phyloP scores from a whole-genome alignment of 2,113 vertebrate genomes.

The Etheostoma spectabile region DNA sequence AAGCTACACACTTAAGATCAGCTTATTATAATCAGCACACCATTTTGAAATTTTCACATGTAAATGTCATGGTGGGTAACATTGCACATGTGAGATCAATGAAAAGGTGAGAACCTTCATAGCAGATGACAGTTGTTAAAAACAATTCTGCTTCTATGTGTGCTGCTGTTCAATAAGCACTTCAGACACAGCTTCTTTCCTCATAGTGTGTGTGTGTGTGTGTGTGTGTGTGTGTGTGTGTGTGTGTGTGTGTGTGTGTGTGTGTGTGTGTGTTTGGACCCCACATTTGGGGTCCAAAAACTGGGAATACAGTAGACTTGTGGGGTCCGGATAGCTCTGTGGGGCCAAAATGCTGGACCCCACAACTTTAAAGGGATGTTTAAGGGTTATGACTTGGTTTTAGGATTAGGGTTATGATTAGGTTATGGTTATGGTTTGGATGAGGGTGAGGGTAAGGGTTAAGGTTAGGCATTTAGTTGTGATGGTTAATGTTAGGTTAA shows the following conservation, averaged over 20 bases:
- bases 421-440: no score
- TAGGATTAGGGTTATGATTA: no score
- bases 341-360: no score
- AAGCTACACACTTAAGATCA: conserved; percentile 30
- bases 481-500: no score
- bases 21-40: conserved; percentile 46
- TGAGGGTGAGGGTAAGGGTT: no score
- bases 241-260: no score
- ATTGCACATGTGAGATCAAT: conserved; percentile 28
- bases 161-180: conserved; percentile 3
- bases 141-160: neutral
- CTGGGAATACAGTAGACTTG: no score
- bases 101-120: conserved; percentile 69
- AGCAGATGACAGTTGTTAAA: conserved; percentile 23
- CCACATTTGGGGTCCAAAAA: no score
- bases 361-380: no score
- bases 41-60: conserved; percentile 21
- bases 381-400: no score
- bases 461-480: no score
- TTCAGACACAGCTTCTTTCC: conserved; percentile 10
- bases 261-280: neutral
- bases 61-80: conserved; percentile 40
- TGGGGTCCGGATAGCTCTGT: no score
- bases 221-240: neutral
- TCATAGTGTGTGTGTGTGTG: neutral